phyloP scores from a whole-genome alignment of 2,113 vertebrate species.

The Trochalopteron elliotii region DNA sequence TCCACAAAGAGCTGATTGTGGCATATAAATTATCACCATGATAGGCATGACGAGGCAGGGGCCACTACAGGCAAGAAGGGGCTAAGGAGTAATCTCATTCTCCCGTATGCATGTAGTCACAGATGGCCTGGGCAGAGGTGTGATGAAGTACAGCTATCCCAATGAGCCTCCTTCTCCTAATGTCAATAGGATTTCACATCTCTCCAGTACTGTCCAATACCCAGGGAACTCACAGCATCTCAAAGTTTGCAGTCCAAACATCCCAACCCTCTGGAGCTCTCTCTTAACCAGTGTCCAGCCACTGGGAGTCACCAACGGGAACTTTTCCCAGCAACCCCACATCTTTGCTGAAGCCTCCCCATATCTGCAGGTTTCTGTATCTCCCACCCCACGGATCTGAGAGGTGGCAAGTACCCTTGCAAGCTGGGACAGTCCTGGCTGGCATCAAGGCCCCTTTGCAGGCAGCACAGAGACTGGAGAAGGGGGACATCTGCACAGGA shows the following conservation, averaged over 20 bases:
- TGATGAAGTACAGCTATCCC: neutral
- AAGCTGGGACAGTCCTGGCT: neutral
- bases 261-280: neutral
- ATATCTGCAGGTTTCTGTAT: neutral
- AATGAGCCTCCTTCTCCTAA: neutral
- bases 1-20: neutral
- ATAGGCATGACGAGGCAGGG: neutral
- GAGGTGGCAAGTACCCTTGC: rapidly evolving
- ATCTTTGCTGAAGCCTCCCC: neutral
- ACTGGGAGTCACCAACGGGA: neutral
- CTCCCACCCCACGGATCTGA: neutral
- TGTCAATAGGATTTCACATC: neutral
- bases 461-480: neutral
- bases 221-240: neutral
- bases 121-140: neutral
- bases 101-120: neutral
- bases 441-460: neutral
- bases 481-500: rapidly evolving
- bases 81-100: neutral
- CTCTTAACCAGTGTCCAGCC: neutral
- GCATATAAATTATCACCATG: neutral
- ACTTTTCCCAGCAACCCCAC: neutral
- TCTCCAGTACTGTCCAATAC: neutral
- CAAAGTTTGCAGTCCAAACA: neutral
- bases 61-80: neutral